Evolutionary conservation across 2,797 vertebrate genomes (phyloP).

Genomic region (Urophycis tenuis): DNA sequence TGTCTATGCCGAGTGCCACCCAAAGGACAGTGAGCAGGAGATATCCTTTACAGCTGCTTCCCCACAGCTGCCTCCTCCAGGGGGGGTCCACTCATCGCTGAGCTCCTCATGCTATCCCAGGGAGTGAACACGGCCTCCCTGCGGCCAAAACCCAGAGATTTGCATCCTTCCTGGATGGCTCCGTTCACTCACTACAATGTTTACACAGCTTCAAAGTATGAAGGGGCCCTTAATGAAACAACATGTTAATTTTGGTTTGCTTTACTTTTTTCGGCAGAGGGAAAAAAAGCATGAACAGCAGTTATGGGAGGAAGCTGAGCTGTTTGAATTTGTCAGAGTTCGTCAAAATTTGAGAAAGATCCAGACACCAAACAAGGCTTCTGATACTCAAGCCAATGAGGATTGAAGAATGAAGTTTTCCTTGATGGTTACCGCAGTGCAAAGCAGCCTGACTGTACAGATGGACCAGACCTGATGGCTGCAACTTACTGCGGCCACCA

Average conservation of each 20-base stretch:
- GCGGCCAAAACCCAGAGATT: neutral
- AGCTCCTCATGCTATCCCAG: too few species aligned
- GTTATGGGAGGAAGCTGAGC: slow-evolving; percentile 50
- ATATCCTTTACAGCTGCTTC: neutral
- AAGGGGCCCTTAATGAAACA: neutral
- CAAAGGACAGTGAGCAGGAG: too few species aligned
- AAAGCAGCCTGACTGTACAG: neutral
- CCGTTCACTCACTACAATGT: neutral
- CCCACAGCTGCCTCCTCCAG: neutral
- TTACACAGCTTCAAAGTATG: neutral
- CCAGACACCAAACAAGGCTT: slow-evolving; percentile 54
- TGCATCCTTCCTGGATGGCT: neutral
- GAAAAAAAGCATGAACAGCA: slow-evolving; percentile 55
- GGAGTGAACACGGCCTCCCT: neutral
- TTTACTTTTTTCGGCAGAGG: slow-evolving; percentile 40
- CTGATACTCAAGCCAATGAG: slow-evolving; percentile 24
- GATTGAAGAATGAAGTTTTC: slow-evolving; percentile 2
- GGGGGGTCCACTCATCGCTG: neutral
- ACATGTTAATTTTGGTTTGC: neutral
- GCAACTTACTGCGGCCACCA: neutral
- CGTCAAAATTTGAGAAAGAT: slow-evolving; percentile 69
- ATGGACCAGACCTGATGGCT: neutral
- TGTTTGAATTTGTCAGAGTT: slow-evolving; percentile 65
- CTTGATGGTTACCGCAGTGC: neutral
- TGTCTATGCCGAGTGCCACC: too few species aligned